These are phyloP conservation scores for Chaetodon trifascialis DNA, from an alignment of 2,113 vertebrate genomes.

Conservation along the genomic window DNA sequence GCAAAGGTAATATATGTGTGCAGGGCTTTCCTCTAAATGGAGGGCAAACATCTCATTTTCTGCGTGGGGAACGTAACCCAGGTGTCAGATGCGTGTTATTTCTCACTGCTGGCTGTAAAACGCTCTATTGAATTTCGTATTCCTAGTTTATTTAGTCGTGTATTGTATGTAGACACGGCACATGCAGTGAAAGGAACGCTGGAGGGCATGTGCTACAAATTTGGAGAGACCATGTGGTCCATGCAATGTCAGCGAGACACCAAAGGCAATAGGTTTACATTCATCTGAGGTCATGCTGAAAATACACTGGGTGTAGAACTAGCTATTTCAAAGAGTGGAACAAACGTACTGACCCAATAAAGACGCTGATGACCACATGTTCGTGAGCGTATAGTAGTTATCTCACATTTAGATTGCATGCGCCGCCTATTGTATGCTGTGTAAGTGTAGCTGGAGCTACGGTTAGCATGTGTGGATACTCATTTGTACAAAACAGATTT, in stretches of 20 bases:
- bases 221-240: constrained; percentile 1
- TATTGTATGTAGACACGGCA: background rate
- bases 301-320: background rate
- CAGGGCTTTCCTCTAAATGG: background rate
- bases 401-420: background rate
- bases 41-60: background rate
- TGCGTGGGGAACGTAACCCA: background rate
- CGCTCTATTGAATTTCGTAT: background rate
- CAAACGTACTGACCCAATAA: background rate
- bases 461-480: background rate
- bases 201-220: constrained; percentile 4
- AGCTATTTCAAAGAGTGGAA: background rate
- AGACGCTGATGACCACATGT: background rate
- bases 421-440: background rate
- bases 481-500: too few species aligned
- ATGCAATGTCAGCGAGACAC: constrained; percentile 22
- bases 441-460: background rate
- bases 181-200: constrained; percentile 12
- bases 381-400: background rate
- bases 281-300: constrained; percentile 15
- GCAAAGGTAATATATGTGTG: background rate
- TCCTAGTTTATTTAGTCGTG: background rate
- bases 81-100: background rate
- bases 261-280: background rate
- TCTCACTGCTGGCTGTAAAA: background rate